A percentile compares a stretch with the other conserved stretches of the same genome.
These are phyloP conservation scores for Plutella xylostella DNA, from an alignment of 2,888 invertebrate genomes.

Conservation along the genomic window DNA sequence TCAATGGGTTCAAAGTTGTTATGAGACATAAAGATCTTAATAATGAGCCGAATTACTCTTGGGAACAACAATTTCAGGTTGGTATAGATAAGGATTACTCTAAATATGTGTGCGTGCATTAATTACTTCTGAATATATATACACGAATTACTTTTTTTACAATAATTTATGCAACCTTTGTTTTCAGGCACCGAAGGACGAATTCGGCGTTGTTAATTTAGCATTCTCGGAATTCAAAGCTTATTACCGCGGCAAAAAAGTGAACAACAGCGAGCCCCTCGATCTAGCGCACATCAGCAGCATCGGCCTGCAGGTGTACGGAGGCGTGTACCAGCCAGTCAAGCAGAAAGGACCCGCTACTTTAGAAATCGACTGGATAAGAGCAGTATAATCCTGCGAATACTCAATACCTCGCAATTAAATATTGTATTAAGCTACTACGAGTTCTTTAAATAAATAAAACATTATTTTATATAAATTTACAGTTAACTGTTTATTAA, in stretches of 20 bases:
- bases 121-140: background rate
- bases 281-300: conserved; percentile 69
- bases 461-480: background rate
- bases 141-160: background rate
- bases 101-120: conserved; percentile 3
- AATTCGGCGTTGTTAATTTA: conserved; percentile 62
- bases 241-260: conserved; percentile 70
- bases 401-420: too few species aligned
- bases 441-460: background rate
- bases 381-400: conserved; percentile 50
- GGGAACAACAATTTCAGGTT: conserved; percentile 71
- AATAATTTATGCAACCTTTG: too few species aligned
- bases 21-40: conserved; percentile 68
- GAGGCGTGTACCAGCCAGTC: conserved; percentile 72
- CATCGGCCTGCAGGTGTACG: conserved; percentile 74
- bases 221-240: conserved; percentile 71
- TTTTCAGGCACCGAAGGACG: conserved; percentile 63
- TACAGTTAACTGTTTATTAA: too few species aligned
- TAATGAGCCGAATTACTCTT: conserved; percentile 68
- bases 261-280: conserved; percentile 67
- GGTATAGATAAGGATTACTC: conserved; percentile 30
- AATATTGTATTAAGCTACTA: too few species aligned
- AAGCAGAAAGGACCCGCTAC: conserved; percentile 75
- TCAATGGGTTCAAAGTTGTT: conserved; percentile 70
- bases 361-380: conserved; percentile 73